Base-by-base conservation (phyloP, 2,113 vertebrate genomes). In the Callionymus lyra region DNA sequence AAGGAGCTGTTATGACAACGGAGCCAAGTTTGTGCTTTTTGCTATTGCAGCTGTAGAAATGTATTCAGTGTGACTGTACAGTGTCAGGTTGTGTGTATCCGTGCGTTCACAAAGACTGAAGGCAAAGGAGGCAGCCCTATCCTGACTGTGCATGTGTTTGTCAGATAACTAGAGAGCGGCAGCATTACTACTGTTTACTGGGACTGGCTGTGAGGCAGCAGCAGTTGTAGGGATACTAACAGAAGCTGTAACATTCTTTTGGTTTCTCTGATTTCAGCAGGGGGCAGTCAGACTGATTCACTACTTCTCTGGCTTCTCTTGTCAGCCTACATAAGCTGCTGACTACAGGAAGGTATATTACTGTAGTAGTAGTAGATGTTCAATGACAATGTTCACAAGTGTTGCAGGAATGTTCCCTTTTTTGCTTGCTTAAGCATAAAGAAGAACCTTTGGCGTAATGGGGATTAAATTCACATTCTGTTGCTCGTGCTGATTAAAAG, bases 211-310 rank as follows among this genome's bases (percentile, higher is more conserved):
- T n/a, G 44, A 69, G 65, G 70, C 68, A 66, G 68, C 65, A 50
- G 63, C 21, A 27, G 21, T 27, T 27, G 66, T 65, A 70, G 63
- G 65, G 68, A 74, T 80, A 79, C 75, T 77, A 77, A 74, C 71
- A 77, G 75, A 79, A 80, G 75, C 73, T 72, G 75, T 77, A 77
- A 70, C 75, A 80, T 80, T 82, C 76, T 79, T 80, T 75, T 72
- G 77, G 75, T 78, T 77, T 73, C 79, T 77, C 74, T 80, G 77
- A 76, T 82, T 77, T 72, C 74, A 75, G 68, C 56, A 32, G 69
- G 71, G 68, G 73, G 68, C 63, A 62, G 62, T 59, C 65, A 32
- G 68, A 40, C 68, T 71, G 68, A 65, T 65, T 80, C 70, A 64
- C n/a, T 34, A 61, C 44, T 36, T 14, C 44, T 40, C 50, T 47